Evolutionary conservation across 2,888 invertebrate species (phyloP).

Genomic region (Tiliacea citrago): DNA sequence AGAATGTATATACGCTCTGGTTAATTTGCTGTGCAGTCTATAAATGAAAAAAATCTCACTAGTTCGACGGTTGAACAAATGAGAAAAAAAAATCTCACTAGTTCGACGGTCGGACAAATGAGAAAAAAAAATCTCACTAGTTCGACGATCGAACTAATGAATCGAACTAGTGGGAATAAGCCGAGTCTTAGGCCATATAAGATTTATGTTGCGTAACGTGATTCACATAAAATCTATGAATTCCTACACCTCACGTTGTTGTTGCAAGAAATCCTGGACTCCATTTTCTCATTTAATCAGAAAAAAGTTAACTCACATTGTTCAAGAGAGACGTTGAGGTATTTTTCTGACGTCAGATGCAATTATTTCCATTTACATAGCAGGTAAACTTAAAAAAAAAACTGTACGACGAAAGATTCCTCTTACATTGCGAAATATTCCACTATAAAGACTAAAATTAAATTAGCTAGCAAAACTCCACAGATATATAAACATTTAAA

Average conservation of each 20-base stretch:
- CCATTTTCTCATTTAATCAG: neutral
- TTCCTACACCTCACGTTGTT: constrained; percentile 34
- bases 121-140: too few relatives aligned
- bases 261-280: neutral
- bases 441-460: too few relatives aligned
- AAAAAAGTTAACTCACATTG: neutral
- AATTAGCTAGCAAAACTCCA: too few relatives aligned
- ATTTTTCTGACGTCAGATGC: neutral
- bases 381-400: neutral
- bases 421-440: neutral
- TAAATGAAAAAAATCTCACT: too few relatives aligned
- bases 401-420: neutral
- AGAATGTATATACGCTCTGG: too few relatives aligned
- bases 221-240: constrained; percentile 19
- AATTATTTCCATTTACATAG: constrained; percentile 6
- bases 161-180: too few relatives aligned
- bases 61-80: too few relatives aligned
- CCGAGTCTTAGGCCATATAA: constrained; percentile 30
- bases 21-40: too few relatives aligned
- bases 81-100: too few relatives aligned
- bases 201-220: constrained; percentile 23
- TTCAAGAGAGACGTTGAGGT: neutral
- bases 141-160: too few relatives aligned
- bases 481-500: too few relatives aligned
- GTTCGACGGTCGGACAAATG: too few relatives aligned